A percentile compares a stretch with the other conserved stretches of the same genome.
These are phyloP conservation scores for Peromyscus attwateri DNA, from an alignment of 2,797 vertebrate genomes.

Conservation along the genomic window DNA sequence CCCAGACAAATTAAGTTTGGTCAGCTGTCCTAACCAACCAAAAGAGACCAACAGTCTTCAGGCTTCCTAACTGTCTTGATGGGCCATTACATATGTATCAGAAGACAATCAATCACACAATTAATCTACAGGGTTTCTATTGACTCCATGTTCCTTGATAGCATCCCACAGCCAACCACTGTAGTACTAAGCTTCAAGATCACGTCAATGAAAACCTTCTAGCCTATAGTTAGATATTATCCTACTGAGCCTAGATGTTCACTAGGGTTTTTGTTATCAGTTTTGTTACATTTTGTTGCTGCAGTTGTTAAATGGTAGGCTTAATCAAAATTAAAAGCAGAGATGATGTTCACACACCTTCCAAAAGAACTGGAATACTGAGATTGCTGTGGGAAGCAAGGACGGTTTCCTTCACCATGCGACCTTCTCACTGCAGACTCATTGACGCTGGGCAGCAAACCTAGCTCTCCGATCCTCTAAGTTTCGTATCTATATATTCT, in stretches of 20 bases:
- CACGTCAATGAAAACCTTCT: not conserved
- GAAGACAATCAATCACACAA: not conserved
- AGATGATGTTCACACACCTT: not conserved
- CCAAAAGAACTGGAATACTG: not conserved
- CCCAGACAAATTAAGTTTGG: not conserved
- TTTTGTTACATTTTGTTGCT: not conserved
- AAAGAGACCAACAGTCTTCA: not conserved
- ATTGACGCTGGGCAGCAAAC: not conserved
- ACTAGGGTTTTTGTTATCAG: not conserved
- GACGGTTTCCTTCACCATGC: not conserved
- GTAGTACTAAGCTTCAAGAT: not conserved
- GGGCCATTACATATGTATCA: not conserved
- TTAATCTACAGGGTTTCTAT: not conserved
- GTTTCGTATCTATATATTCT: not conserved
- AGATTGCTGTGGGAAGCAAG: not conserved
- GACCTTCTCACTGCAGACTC: not conserved
- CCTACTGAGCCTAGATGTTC: not conserved
- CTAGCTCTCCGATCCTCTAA: not conserved
- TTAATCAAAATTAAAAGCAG: conserved; percentile 5
- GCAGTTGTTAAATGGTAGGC: not conserved
- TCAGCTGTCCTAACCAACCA: not conserved
- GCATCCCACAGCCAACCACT: not conserved
- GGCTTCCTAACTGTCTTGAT: not conserved
- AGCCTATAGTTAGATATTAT: not conserved
- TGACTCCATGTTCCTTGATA: not conserved